These are phyloP conservation scores for Pogona vitticeps DNA, from an alignment of 2,113 vertebrate genomes.

Conservation along the genomic window DNA sequence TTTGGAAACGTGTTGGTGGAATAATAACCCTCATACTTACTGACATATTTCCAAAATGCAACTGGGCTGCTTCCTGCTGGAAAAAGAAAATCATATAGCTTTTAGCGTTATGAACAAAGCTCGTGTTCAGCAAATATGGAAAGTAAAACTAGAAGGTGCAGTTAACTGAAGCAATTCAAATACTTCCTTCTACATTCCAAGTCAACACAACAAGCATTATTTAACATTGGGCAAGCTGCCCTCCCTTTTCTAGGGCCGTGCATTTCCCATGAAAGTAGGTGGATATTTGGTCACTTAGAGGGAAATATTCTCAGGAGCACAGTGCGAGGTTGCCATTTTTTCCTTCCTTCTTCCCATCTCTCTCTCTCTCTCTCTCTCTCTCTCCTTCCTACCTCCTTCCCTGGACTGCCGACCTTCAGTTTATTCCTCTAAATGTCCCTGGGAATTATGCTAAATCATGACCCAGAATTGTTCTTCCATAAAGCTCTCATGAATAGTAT, in stretches of 20 bases:
- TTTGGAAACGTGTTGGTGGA: not conserved
- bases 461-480: not conserved
- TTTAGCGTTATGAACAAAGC: not conserved
- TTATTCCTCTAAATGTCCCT: not conserved
- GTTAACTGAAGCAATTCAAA: not conserved
- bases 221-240: not conserved
- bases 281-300: not conserved
- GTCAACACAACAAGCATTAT: not conserved
- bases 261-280: not conserved
- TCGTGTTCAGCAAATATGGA: not conserved
- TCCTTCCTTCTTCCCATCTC: not conserved
- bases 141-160: not conserved
- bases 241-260: not conserved
- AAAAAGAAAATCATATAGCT: not conserved
- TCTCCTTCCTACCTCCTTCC: too few species aligned
- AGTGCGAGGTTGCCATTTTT: not conserved
- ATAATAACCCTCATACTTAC: not conserved
- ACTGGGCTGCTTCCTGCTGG: not conserved
- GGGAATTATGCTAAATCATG: not conserved
- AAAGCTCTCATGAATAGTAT: not conserved
- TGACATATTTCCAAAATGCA: not conserved
- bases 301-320: too few species aligned
- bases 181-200: not conserved
- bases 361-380: too few species aligned
- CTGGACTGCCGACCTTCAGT: not conserved